Base-by-base conservation (phyloP, 2,888 invertebrate species). In the Drosophila atripex region DNA sequence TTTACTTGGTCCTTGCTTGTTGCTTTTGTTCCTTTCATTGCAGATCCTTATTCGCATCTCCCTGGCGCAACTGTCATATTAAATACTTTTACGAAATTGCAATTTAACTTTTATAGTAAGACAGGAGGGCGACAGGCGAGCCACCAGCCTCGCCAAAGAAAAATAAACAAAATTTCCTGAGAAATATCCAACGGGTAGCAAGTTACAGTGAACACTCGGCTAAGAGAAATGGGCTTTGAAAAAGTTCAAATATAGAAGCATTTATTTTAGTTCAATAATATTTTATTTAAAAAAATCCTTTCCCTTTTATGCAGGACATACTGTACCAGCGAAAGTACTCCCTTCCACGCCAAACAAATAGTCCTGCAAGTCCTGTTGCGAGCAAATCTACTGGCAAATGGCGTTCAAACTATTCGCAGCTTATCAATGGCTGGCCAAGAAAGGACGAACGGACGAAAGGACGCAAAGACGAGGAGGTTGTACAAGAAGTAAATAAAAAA, bases 101-200 rank as follows among this genome's bases (percentile, higher is more conserved):
- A 80, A 78, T 78, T 80, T 78, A 80, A 78, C 80, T 78, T 78
- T 78, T 70, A 80, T 80, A 71, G 77, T 57, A 66, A 64, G 66
- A 46, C 64, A 49, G 46, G 25, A 38, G 23, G 61, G 30, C 25
- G 18, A 28, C 45, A 41, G 50, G 4, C 38, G 16, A 18, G 49
- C 25, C 23, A 45, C 51, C n/a, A 35, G 2, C 9, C 9, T 14
- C 23, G 38, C 12, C 12, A 38, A 46, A 45, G 32, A 46, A 45
- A 64, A 64, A 63, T 14, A 49, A 39, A 32, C 32, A 32, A 32
- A 32, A 32, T 32, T 32, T 4, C 5, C 8, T 14, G 35, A 35
- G 35, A 35, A 35, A n/a, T 12, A 16, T 0, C 8, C 18, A 38
- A 21, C 35, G n/a, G n/a, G 35, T 35, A 5, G n/a, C 11, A 38